phyloP scores from a whole-genome alignment of 2,797 vertebrate species.

The Chiloscyllium punctatum region DNA sequence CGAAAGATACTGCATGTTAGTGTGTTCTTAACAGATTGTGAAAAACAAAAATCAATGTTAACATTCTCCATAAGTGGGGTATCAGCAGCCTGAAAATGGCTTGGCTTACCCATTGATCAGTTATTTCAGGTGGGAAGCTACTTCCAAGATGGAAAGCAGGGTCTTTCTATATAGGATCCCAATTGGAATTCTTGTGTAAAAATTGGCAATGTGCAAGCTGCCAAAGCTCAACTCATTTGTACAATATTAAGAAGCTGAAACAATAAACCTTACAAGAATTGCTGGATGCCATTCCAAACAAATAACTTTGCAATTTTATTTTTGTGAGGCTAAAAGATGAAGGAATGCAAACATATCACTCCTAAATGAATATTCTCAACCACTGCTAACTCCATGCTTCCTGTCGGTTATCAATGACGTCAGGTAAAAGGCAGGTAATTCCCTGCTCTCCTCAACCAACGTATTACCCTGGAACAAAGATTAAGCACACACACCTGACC shows the following conservation, averaged over 20 bases:
- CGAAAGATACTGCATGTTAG: background rate
- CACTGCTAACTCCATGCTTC: background rate
- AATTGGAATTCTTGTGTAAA: background rate
- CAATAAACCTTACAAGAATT: background rate
- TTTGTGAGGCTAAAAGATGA: background rate
- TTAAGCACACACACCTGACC: background rate
- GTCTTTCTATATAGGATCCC: background rate
- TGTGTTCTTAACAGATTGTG: no score
- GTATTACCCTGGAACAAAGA: background rate
- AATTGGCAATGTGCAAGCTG: background rate
- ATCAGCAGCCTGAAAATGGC: background rate
- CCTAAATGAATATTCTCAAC: background rate
- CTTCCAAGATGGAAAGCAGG: background rate
- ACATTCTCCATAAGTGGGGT: background rate
- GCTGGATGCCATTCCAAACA: background rate
- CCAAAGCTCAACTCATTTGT: background rate
- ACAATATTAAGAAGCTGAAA: background rate
- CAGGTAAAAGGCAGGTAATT: background rate
- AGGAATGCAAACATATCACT: background rate
- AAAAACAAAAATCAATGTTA: background rate
- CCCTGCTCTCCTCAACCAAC: background rate
- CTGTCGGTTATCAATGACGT: background rate
- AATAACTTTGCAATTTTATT: background rate
- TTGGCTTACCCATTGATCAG: background rate
- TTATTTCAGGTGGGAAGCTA: background rate